These are phyloP conservation scores for Camponotus fellah DNA, from an alignment of 2,888 invertebrate genomes.

Conservation along the genomic window DNA sequence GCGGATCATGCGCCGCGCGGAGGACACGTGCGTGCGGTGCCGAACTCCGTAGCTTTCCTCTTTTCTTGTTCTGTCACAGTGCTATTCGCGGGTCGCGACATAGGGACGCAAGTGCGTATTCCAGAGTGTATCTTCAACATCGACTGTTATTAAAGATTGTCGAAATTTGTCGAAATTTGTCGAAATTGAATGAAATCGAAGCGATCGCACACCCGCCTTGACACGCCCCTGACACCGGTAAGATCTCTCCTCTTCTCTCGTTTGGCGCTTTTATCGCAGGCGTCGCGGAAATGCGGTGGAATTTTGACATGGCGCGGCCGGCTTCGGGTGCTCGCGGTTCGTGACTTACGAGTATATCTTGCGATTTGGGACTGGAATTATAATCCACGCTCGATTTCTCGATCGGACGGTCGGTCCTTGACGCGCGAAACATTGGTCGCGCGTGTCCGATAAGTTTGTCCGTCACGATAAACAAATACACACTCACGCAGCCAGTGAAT, in stretches of 20 bases:
- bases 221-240: constrained; percentile 60
- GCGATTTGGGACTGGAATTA: not conserved
- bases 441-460: constrained; percentile 14
- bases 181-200: constrained; percentile 30
- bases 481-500: constrained; percentile 19
- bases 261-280: constrained; percentile 52
- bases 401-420: not conserved
- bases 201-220: constrained; percentile 43
- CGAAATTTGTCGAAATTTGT: not conserved
- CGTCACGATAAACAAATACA: constrained; percentile 42
- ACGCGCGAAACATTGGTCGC: not conserved
- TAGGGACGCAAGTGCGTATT: constrained; percentile 28
- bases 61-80: not conserved
- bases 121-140: not conserved
- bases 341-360: not conserved
- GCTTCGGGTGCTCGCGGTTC: constrained; percentile 20
- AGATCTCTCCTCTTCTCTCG: constrained; percentile 28
- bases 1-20: constrained; percentile 62
- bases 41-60: constrained; percentile 26
- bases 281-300: constrained; percentile 69
- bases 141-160: not conserved
- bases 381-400: not conserved
- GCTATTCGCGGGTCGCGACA: not conserved
- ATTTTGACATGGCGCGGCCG: constrained; percentile 43
- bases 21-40: constrained; percentile 65